Evolutionary conservation across 2,888 invertebrate genomes (phyloP).

Genomic region (Drosophila planitibia): DNA sequence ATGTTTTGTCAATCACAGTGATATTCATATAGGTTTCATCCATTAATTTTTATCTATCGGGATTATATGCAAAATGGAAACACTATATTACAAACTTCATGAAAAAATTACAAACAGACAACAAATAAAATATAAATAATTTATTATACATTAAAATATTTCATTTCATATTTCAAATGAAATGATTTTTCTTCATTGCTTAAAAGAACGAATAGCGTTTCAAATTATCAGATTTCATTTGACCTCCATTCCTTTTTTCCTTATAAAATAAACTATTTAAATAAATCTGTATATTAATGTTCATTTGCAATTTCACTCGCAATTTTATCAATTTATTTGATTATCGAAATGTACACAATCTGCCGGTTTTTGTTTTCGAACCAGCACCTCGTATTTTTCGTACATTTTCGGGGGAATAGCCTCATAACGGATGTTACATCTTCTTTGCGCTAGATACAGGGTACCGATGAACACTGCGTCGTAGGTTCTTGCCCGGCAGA

Average conservation of each 20-base stretch:
- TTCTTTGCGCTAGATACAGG: conserved; percentile 25
- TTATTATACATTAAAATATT: too few relatives aligned
- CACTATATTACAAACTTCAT: too few relatives aligned
- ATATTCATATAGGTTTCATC: too few relatives aligned
- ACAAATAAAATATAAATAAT: too few relatives aligned
- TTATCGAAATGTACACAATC: not conserved
- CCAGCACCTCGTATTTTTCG: conserved; percentile 57
- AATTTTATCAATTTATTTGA: not conserved
- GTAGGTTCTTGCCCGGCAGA: conserved; percentile 47
- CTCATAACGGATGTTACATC: conserved; percentile 48
- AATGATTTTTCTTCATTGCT: not conserved
- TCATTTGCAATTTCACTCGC: not conserved
- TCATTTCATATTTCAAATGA: too few relatives aligned
- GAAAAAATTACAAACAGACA: too few relatives aligned
- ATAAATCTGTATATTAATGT: not conserved
- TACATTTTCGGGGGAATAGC: conserved; percentile 24
- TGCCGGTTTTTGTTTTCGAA: not conserved
- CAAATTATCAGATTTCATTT: not conserved
- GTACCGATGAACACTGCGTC: conserved; percentile 42
- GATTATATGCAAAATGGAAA: too few relatives aligned
- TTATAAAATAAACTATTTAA: not conserved
- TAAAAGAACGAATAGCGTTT: not conserved
- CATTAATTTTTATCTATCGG: too few relatives aligned
- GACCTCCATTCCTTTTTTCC: not conserved
- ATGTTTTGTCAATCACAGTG: too few relatives aligned